These are phyloP conservation scores for Nephrotoma appendiculata DNA, from an alignment of 2,888 invertebrate species.

Conservation along the genomic window DNA sequence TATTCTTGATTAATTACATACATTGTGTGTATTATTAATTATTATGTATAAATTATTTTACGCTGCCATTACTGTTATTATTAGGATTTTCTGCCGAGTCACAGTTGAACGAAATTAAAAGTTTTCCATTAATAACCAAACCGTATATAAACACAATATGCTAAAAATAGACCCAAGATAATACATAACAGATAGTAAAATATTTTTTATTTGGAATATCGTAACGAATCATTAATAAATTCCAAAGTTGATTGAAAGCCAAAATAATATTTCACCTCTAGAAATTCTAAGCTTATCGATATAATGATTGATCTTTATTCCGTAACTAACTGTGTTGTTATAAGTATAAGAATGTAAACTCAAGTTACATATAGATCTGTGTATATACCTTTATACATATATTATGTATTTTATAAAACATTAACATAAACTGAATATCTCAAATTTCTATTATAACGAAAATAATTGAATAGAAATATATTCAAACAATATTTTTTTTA, in stretches of 20 bases:
- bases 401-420: neutral
- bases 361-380: no score
- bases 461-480: neutral
- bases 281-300: neutral
- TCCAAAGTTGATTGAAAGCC: neutral
- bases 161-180: neutral
- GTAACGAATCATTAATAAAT: neutral
- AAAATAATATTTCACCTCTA: neutral
- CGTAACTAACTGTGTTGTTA: neutral
- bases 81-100: neutral
- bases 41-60: neutral
- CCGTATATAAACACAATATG: no score
- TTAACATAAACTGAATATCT: neutral
- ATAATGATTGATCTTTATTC: neutral
- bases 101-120: neutral
- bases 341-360: no score
- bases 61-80: neutral
- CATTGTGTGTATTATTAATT: neutral
- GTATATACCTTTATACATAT: neutral
- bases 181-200: neutral
- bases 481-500: neutral
- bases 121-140: neutral
- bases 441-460: neutral
- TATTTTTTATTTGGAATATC: neutral
- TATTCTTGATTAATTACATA: neutral